A percentile compares a stretch with the other conserved stretches of the same genome.
phyloP scores from a whole-genome alignment of 2,888 invertebrate species.

The Ormyrus rosae region DNA sequence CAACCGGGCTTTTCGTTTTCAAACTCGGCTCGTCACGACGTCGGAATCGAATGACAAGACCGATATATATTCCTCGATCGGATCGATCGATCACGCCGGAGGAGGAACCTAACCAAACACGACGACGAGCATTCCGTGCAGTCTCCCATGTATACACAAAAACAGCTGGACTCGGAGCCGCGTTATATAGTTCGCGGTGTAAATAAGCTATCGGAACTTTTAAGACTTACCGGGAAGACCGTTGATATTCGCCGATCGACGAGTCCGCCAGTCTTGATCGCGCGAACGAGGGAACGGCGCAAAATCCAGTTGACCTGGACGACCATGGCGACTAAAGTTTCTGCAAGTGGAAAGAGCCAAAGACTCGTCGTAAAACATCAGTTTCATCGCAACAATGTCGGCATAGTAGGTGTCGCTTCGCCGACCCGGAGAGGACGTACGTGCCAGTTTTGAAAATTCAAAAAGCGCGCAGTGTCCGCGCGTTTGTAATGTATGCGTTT shows the following conservation, averaged over 20 bases:
- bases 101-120: constrained; percentile 31
- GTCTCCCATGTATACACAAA: no score
- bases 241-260: constrained; percentile 25
- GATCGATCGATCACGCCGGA: constrained; percentile 1
- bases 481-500: no score
- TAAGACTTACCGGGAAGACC: constrained; percentile 38
- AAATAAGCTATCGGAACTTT: no score
- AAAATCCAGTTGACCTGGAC: constrained; percentile 33
- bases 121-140: no score
- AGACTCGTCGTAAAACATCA: background rate
- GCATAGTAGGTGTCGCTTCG: constrained; percentile 35
- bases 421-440: no score
- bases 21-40: no score
- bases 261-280: background rate
- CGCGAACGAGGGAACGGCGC: constrained; percentile 4
- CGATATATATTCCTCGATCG: background rate
- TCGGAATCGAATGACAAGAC: background rate
- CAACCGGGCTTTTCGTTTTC: no score
- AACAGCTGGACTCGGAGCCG: no score
- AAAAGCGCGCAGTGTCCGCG: no score
- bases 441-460: background rate
- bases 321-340: constrained; percentile 27
- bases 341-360: background rate
- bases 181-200: no score
- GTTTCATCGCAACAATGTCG: no score